Conservation (phyloP, 2,888 invertebrate species). For the Cerastis leucographa region DNA sequence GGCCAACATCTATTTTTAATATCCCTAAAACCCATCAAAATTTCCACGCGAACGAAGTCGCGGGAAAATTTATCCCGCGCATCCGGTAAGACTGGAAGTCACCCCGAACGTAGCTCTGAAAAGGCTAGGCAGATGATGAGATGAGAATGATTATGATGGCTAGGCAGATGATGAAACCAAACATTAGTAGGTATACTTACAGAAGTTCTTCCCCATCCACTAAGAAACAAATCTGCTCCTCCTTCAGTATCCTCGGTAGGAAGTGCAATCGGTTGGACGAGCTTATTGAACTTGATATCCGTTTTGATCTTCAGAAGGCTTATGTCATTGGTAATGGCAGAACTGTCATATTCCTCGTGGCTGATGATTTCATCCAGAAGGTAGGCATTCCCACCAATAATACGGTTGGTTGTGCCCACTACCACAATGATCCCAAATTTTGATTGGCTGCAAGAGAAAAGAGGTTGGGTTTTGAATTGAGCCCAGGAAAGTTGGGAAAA, state of each 20-base stretch:
- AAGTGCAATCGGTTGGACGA: slow-evolving; percentile 80
- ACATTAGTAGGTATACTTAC: slow-evolving; percentile 72
- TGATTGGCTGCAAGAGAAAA: slow-evolving; percentile 67
- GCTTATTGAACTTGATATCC: slow-evolving; percentile 78
- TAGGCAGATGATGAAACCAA: not conserved
- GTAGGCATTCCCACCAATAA: slow-evolving; percentile 82
- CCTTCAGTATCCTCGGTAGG: slow-evolving; percentile 77
- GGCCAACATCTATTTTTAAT: too few species aligned
- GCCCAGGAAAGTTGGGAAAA: not conserved
- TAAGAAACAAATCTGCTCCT: slow-evolving; percentile 79
- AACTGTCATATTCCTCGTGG: slow-evolving; percentile 83
- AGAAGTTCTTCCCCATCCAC: slow-evolving; percentile 88
- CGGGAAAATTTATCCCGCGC: too few species aligned
- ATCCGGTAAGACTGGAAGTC: not conserved
- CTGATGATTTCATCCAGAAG: slow-evolving; percentile 78
- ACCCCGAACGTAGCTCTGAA: not conserved
- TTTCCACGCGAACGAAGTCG: too few species aligned
- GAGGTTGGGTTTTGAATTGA: not conserved
- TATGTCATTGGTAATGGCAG: slow-evolving; percentile 83
- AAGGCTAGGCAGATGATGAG: not conserved
- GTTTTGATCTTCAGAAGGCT: slow-evolving; percentile 80
- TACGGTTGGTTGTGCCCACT: slow-evolving; percentile 87
- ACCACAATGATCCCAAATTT: slow-evolving; percentile 75
- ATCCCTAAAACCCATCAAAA: too few species aligned
- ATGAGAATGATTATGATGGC: too few species aligned